phyloP scores from a whole-genome alignment of 1,140 invertebrate species.

The Ruditapes philippinarum region DNA sequence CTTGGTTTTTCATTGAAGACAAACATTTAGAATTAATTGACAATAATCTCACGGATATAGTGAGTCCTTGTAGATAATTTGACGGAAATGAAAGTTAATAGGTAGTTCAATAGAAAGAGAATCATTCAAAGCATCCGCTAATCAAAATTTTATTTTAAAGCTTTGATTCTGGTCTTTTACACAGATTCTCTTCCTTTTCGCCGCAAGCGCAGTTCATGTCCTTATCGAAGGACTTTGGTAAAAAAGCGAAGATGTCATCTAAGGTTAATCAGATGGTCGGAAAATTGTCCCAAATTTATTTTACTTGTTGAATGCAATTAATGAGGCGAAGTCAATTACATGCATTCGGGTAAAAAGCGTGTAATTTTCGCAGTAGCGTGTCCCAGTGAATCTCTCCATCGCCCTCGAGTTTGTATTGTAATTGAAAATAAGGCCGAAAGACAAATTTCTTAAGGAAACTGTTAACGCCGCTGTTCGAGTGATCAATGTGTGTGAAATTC shows the following conservation, averaged over 20 bases:
- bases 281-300: constrained; percentile 28
- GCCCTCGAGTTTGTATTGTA: background rate
- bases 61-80: constrained; percentile 13
- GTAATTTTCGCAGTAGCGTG: constrained; percentile 47
- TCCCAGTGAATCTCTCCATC: background rate
- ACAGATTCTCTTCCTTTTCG: background rate
- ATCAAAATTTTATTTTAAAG: background rate
- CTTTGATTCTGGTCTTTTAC: background rate
- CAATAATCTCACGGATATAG: background rate
- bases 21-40: constrained; percentile 2
- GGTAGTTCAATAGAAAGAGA: background rate
- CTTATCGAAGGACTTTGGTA: constrained; percentile 30
- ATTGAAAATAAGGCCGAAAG: constrained; percentile 10
- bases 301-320: constrained; percentile 53
- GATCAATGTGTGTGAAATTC: constrained; percentile 20
- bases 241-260: constrained; percentile 48
- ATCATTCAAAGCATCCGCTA: background rate
- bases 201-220: constrained; percentile 39
- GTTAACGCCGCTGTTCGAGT: constrained; percentile 46
- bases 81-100: constrained; percentile 46
- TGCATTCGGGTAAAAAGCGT: constrained; percentile 49
- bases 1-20: background rate
- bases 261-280: constrained; percentile 40
- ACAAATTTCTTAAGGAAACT: background rate
- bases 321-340: constrained; percentile 56